Conservation (phyloP, 2,888 invertebrate species). For the Amiota mariae region DNA sequence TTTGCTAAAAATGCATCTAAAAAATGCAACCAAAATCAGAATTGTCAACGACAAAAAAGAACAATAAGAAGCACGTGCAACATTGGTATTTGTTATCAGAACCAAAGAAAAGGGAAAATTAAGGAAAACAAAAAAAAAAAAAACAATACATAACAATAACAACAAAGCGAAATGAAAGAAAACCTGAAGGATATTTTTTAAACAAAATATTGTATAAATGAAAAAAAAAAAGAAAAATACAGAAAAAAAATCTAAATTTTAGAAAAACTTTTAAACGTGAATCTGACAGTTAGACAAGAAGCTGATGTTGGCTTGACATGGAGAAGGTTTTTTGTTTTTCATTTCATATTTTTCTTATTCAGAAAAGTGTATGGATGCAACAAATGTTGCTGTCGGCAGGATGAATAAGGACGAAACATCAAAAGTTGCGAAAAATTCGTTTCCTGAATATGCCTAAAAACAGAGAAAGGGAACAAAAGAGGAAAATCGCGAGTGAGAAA, state of each 20-base stretch:
- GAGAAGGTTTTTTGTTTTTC: constrained; percentile 35
- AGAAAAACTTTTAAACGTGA: constrained; percentile 13
- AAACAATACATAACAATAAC: too few relatives aligned
- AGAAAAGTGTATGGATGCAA: constrained; percentile 23
- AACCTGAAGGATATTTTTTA: too few relatives aligned
- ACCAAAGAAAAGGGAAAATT: too few relatives aligned
- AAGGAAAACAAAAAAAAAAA: too few relatives aligned
- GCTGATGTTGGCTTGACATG: constrained; percentile 50
- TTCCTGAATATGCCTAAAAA: neutral
- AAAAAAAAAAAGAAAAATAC: neutral
- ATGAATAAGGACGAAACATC: constrained; percentile 9
- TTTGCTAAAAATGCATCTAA: too few relatives aligned
- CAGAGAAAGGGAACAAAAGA: neutral
- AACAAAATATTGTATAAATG: neutral
- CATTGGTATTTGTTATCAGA: too few relatives aligned
- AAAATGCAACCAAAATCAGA: too few relatives aligned
- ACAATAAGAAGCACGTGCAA: too few relatives aligned
- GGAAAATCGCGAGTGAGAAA: neutral
- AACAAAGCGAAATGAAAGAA: too few relatives aligned
- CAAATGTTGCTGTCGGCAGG: constrained; percentile 12
- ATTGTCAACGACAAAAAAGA: too few relatives aligned
- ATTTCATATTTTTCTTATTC: constrained; percentile 18
- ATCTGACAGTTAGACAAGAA: constrained; percentile 41
- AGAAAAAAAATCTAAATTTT: neutral
- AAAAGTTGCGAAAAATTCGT: constrained; percentile 15